Evolutionary conservation across 2,888 invertebrate genomes (phyloP), one percentile per base, ranked within the genome.

Genomic region (Alsophila aescularia): DNA sequence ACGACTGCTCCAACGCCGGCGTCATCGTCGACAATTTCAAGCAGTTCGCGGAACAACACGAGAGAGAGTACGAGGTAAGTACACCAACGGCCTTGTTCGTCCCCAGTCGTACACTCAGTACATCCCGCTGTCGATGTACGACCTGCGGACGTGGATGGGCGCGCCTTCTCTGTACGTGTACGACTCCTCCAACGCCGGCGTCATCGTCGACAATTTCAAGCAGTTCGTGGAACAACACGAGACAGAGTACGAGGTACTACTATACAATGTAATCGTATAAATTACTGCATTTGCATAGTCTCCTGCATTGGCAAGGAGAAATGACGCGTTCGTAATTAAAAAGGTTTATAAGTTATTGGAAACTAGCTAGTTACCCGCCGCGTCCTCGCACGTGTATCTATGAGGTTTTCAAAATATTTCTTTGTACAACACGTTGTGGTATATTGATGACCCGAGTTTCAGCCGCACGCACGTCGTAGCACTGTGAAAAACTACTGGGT

Each of bases 71-170:
- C 12, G 85, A 83, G 85, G 87, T 82, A 48, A 18, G 21, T 24
- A 6, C 8, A 5, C 8, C 8, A 5, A 24, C 24, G 18, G 3
- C 5, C 18, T 18, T 18, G 18, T 4, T 24, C 5, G 27, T 34
- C 12, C 18, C 2, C 91, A 98, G 95, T 96, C 95, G 29, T 99
- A 98, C 85, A 99, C 99, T 2, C 99, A 99, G 91, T 99, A 99
- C 93, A 99, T 99, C 89, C 99, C 99, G 39, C 92, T 99, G 75
- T 99, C 99, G 49, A 96, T 99, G 67, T 99, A 98, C 87, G 99
- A 99, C 92, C 93, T 99, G 55, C 99, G 99, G 93, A 96, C 96
- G 39, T 99, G 99, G 99, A 98, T 99, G 98, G 98, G 98, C 50
- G 96, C 98, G 52, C 99, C 99, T 0, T 99, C 99, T 45, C 98